Conservation (phyloP, 1,140 invertebrate species). For the Neotoxoptera formosana region DNA sequence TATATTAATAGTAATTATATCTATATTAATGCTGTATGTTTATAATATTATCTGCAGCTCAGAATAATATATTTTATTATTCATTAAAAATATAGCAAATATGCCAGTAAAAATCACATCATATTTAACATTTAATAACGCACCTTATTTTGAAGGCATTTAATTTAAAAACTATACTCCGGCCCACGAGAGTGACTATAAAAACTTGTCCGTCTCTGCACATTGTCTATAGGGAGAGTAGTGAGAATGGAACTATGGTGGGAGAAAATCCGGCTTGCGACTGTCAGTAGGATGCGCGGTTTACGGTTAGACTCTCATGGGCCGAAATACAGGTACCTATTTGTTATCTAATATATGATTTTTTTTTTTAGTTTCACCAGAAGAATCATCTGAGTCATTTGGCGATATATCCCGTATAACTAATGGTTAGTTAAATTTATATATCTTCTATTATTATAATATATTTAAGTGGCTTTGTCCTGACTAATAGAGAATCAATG, state of each 20-base stretch:
- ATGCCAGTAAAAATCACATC: neutral
- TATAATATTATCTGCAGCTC: neutral
- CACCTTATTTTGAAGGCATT: neutral
- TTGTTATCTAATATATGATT: neutral
- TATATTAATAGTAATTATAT: neutral
- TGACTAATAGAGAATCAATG: too few species aligned
- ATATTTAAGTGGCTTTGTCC: too few species aligned
- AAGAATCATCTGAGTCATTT: neutral
- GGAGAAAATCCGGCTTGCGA: too few species aligned
- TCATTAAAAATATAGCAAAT: neutral
- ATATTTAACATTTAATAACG: neutral
- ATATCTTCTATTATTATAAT: neutral
- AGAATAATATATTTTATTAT: neutral
- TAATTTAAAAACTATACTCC: too few species aligned
- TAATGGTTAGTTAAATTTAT: constrained; percentile 3
- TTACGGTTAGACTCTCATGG: too few species aligned
- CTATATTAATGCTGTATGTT: neutral
- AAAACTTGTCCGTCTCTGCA: too few species aligned
- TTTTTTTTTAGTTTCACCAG: neutral
- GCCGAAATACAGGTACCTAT: too few species aligned
- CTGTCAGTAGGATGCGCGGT: too few species aligned
- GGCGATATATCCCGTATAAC: constrained; percentile 42
- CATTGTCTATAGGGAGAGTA: too few species aligned
- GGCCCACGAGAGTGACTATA: too few species aligned
- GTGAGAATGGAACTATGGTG: too few species aligned